Evolutionary conservation across 2,888 invertebrate genomes (phyloP), one percentile per base, ranked within the genome.

Genomic region (Melitaea athalia): DNA sequence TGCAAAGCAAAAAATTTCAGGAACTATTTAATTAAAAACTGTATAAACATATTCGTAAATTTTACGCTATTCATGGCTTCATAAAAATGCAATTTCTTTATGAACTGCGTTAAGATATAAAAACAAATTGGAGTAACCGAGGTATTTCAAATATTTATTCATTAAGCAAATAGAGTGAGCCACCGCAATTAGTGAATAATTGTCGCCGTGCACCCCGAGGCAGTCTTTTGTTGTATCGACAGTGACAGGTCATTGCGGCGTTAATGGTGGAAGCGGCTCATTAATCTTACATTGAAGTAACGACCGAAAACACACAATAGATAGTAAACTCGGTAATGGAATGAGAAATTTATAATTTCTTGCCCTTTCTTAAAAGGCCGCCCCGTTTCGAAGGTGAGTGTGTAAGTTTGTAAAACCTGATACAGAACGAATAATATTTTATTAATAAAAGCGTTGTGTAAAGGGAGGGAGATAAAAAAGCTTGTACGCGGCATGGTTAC

Each of bases 201-300:
- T 79, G 76, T 77, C 69, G 74, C 74, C 67, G 72, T 74, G 74
- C 74, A 72, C 75, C 73, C 73, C 72, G 75, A 78, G 79, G 79
- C 77, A 76, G 73, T 74, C 81, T 82, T 84, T 85, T 84, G 82
- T 85, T 81, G 78, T 81, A 82, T 78, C 77, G 78, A 74, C 80
- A 77, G 79, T 82, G 86, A 85, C 86, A 83, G 82, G 83, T 79
- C 83, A 85, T 85, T 80, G 81, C 76, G 77, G 79, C 78, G 77
- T 81, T 81, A 85, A 85, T 85, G 83, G 79, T 77, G 78, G 79
- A 77, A 79, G 75, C 71, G 76, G 74, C 77, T 85, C 90, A 91
- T 91, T 88, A 91, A 91, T 91, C 90, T 88, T 89, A 83, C 83
- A 87, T 88, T 89, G 89, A 88, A 85, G 85, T 83, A 85, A 81